Base-by-base conservation (phyloP, 1,140 invertebrate species). In the Leptoteleia sp. region DNA sequence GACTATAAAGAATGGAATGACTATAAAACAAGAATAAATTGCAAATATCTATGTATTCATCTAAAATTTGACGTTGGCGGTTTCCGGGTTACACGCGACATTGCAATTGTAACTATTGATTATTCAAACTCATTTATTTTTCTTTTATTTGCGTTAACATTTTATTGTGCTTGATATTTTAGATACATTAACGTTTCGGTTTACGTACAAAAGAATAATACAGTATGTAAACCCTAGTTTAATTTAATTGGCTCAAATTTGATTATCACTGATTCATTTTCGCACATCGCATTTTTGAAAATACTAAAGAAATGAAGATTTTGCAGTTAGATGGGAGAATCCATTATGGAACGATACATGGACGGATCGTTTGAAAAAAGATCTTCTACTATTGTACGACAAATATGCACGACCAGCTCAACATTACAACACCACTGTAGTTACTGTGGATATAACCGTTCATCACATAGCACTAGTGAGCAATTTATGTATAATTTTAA, bases 331-430 rank as follows among this genome's bases (percentile, higher is more conserved):
- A 27, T 70, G 17, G 35, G 55, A 29, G 15, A 79, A 72, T 31
- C 86, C 87, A 9, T 72, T 90, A 54, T 92, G 91, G 91, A 93
- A 92, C 80, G 85, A 90, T 12, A 93, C 92, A 8, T 88, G 87
- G 78, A 90, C 90, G 12, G 93, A 93, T 82, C 84, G 86, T 1
- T 84, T 94, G 35, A 91, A 92, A 77, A 87, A 91, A 45, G 90
- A 92, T 81, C 81, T 94, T 0, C 87, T 93, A 8, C 80, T 91
- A 5, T 91, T 91, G 47, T 93, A 93, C 79, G 92, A 94, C 82
- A 92, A 92, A 85, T 91, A 92, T 76, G 88, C 91, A 1, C 90
- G 92, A 70, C 92, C 92, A 1, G 82, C 91, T 0, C 88, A 91
- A 70, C 90, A 92, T 65, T 89, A 86, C 55, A 89, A 90, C 35